Evolutionary conservation across 2,888 invertebrate species (phyloP).

Genomic region (Mesopsocus fuscifrons): DNA sequence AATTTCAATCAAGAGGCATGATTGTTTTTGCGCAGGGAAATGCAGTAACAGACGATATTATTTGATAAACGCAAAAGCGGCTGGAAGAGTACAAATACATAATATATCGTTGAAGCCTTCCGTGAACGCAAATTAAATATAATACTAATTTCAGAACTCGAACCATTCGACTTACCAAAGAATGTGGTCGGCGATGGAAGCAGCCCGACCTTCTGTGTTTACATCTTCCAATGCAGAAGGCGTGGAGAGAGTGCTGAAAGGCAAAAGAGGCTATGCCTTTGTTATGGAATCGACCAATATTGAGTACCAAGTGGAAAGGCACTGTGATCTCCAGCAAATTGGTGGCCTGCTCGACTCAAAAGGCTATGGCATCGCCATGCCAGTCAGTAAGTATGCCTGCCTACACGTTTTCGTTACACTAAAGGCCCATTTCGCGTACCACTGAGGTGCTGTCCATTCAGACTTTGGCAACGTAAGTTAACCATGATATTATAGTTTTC

Average conservation of each 20-base stretch:
- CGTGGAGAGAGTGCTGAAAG: constrained; percentile 60
- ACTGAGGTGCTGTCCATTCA: too few relatives aligned
- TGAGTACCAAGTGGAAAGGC: constrained; percentile 74
- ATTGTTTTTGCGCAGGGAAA: too few relatives aligned
- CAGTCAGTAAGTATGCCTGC: constrained; percentile 62
- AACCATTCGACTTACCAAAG: constrained; percentile 74
- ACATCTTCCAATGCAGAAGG: constrained; percentile 69
- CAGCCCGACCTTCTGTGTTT: constrained; percentile 65
- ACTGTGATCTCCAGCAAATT: constrained; percentile 69
- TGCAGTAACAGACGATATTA: too few relatives aligned
- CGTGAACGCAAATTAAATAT: too few relatives aligned
- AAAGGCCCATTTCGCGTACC: too few relatives aligned
- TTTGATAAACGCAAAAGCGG: too few relatives aligned
- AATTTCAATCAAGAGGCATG: too few relatives aligned
- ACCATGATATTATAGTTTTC: too few relatives aligned
- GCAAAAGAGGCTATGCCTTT: constrained; percentile 69
- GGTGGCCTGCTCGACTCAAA: constrained; percentile 71
- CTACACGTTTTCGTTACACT: constrained; percentile 10
- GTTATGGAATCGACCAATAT: constrained; percentile 92
- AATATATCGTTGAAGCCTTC: too few relatives aligned
- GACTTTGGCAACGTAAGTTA: too few relatives aligned
- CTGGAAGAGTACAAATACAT: too few relatives aligned
- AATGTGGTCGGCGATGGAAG: constrained; percentile 88
- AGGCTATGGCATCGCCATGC: constrained; percentile 86
- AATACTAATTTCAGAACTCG: constrained; percentile 59